Evolutionary conservation across 2,888 invertebrate genomes (phyloP), one percentile per base, ranked within the genome.

Genomic region (Folsomia manolachei): DNA sequence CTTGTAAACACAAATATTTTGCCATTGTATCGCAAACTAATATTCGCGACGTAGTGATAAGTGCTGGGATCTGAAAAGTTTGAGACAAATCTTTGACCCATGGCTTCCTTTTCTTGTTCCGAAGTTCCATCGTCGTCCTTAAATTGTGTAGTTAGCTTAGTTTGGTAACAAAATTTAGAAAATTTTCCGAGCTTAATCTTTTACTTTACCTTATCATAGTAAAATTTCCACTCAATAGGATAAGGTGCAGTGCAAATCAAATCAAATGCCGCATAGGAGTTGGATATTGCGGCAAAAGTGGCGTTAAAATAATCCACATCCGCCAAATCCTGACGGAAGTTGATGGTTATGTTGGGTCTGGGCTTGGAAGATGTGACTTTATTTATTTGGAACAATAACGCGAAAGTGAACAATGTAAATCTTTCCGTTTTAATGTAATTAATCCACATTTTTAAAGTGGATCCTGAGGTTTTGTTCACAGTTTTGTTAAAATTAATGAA

Each of bases 191-290:
- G 1, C 2, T 39, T 39, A 61, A 61, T 61, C 27, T 4, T 7
- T 11, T 39, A 39, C 14, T 39, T 52, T 51, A 73, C 73, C 25
- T 51, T 27, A 9, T 24, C 64, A 61, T 71, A 73, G 19, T 71
- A 69, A 39, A 73, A 56, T 9, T 71, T 67, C 71, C 71, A 73
- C 27, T 73, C 73, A 1, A 73, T 56, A 4, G 73, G 73, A 61
- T 73, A 73, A 0, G 26, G 2, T 0, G 73, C 73, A 9, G 27
- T 68, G 21, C 73, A 73, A 1, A 60, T 0, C 26, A 73, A 19
- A 14, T 67, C 27, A 61, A 73, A 73, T 2, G 52, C 27, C 1
- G 73, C 63, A 24, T 71, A 69, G 1, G 73, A 68, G 24, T 73
- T 73, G 2, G 71, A 56, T 26, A 73, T 69, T 19, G 69, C 1